Conservation (phyloP, 2,113 vertebrate genomes). For the Phoenicopterus ruber region DNA sequence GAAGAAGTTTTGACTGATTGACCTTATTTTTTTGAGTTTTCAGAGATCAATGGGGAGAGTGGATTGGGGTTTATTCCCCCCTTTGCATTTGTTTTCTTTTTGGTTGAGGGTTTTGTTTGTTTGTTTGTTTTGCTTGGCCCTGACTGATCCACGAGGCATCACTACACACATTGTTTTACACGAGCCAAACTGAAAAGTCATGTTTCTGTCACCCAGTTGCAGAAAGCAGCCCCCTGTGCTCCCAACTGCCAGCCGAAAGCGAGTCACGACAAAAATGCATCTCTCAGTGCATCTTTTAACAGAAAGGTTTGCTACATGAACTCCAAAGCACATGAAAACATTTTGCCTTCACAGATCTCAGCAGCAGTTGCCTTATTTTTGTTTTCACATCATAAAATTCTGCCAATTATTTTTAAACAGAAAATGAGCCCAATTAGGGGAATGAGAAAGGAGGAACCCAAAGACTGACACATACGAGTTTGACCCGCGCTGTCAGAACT, state of each 20-base stretch:
- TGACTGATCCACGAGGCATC: not conserved
- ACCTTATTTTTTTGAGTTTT: not conserved
- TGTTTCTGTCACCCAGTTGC: not conserved
- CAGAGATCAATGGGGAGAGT: not conserved
- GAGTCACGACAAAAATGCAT: not conserved
- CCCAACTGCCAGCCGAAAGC: not conserved
- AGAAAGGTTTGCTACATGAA: not conserved
- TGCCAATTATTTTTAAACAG: slow-evolving; percentile 9
- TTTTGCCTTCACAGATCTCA: not conserved
- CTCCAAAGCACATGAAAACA: not conserved
- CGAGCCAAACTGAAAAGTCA: not conserved
- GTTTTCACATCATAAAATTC: not conserved
- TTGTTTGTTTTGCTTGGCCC: not conserved
- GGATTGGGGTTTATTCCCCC: not conserved
- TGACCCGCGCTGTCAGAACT: not conserved
- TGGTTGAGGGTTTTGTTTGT: not conserved
- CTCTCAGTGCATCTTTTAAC: not conserved
- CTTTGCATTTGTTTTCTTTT: too few species aligned
- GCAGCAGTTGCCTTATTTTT: not conserved
- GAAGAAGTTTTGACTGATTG: not conserved
- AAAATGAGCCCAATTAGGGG: slow-evolving; percentile 17
- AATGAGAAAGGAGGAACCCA: slow-evolving; percentile 1
- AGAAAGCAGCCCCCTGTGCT: not conserved
- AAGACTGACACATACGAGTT: not conserved
- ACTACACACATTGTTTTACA: accelerated